phyloP scores from a whole-genome alignment of 2,113 vertebrate species.

The Microcebus murinus region DNA sequence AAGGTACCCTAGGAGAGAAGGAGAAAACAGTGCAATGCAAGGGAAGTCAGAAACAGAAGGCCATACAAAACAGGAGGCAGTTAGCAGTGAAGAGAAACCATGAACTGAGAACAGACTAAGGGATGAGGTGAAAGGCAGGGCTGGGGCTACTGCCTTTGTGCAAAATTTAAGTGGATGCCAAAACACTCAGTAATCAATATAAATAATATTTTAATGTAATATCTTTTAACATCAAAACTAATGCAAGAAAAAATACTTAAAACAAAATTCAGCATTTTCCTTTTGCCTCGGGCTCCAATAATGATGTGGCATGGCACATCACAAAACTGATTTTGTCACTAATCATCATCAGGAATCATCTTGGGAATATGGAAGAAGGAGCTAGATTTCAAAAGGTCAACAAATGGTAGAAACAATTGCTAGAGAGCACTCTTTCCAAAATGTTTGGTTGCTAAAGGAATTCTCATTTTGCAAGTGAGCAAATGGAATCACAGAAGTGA shows the following conservation, averaged over 20 bases:
- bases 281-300: neutral
- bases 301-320: neutral
- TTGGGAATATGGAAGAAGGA: neutral
- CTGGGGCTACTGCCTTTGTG: neutral
- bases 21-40: neutral
- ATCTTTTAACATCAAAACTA: neutral
- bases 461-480: neutral
- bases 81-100: neutral
- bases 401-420: neutral
- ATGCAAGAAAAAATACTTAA: neutral
- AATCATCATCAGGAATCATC: neutral
- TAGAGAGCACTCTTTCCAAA: neutral
- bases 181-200: neutral
- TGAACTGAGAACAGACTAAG: neutral
- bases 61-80: neutral
- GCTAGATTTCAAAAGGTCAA: neutral
- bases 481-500: neutral
- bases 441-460: neutral
- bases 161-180: neutral
- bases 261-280: neutral
- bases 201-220: neutral
- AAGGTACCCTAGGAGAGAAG: neutral
- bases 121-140: neutral
- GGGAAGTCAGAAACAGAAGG: neutral
- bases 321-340: neutral